phyloP scores from a whole-genome alignment of 2,113 vertebrate species.

The Tragelaphus strepsiceros region DNA sequence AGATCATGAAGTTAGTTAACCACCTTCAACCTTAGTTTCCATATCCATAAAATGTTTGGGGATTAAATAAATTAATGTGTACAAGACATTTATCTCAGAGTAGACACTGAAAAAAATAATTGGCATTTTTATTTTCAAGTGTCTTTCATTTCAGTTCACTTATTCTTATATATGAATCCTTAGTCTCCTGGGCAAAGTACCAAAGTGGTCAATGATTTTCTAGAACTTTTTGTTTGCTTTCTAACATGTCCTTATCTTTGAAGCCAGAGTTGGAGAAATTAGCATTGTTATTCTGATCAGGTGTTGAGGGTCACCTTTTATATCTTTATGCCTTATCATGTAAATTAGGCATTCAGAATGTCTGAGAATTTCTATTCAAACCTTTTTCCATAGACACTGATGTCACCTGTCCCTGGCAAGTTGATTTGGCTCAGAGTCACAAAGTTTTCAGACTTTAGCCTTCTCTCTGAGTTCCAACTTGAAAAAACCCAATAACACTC shows the following conservation, averaged over 20 bases:
- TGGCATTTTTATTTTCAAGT: slow-evolving; percentile 1
- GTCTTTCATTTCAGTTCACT: slow-evolving; percentile 14
- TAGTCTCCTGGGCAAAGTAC: neutral
- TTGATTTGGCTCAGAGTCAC: slow-evolving; percentile 9
- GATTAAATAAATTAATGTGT: slow-evolving; percentile 1
- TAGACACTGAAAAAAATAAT: neutral
- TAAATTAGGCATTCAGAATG: slow-evolving; percentile 6
- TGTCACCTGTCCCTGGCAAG: neutral
- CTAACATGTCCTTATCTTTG: neutral
- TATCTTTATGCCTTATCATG: slow-evolving; percentile 14
- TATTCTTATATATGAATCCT: slow-evolving; percentile 10
- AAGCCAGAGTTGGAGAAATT: slow-evolving; percentile 30
- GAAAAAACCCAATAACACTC: neutral
- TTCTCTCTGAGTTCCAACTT: slow-evolving; percentile 2
- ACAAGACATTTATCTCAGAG: neutral
- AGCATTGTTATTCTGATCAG: slow-evolving; percentile 4
- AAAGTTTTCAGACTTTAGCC: slow-evolving; percentile 21
- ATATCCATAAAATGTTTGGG: neutral
- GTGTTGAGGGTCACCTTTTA: slow-evolving; percentile 20
- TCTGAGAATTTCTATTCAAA: slow-evolving; percentile 10
- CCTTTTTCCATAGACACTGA: neutral
- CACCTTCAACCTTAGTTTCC: neutral
- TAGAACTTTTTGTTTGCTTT: slow-evolving; percentile 29
- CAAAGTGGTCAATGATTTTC: neutral
- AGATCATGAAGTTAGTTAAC: slow-evolving; percentile 12